Evolutionary conservation across 1,140 invertebrate species (phyloP), one percentile per base, ranked within the genome.

Genomic region (Euschistus heros): DNA sequence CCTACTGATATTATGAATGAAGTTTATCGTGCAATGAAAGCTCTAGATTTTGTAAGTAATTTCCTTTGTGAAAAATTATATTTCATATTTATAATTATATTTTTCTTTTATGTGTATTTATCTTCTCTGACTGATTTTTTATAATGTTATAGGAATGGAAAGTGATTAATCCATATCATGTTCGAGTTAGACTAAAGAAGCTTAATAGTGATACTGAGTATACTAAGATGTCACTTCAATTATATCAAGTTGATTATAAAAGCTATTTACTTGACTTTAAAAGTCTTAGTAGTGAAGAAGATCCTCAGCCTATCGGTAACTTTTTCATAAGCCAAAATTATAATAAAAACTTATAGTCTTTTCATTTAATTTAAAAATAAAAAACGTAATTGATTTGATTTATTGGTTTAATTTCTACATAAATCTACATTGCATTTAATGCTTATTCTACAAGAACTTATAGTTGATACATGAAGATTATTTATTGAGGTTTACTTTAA

Each of bases 1-100:
- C 95, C 95, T 2, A 92, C 95, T 73, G 97, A 99, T 78, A 99
- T 99, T 22, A 99, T 99, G 97, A 89, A 96, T 76, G 97, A 99
- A 81, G 97, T 99, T 1, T 99, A 97, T 75, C 82, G 94, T 69
- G 97, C 97, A 17, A 99, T 99, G 97, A 98, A 98, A 77, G 86
- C 89, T 8, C 80, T 99, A 15, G 88, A 94, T 79, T 98, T 97
- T 80, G 93, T 61, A 61, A 42, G 59, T 33, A 30, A 4, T 30
- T 61, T 33, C 7, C 3, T 52, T 5, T 30, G 8, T 30, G 8
- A 5, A 30, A 5, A 30, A 5, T 5, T 30, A 30, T 30, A 30
- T 30, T 5, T 30, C 8, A 30, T 30, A 30, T 30, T 5, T 30
- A 30, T 30, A 30, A 37, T 54, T 54, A 22, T 54, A 18, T 54